These are phyloP conservation scores for Sarcophaga variegata DNA, from an alignment of 2,888 invertebrate genomes.

Conservation along the genomic window DNA sequence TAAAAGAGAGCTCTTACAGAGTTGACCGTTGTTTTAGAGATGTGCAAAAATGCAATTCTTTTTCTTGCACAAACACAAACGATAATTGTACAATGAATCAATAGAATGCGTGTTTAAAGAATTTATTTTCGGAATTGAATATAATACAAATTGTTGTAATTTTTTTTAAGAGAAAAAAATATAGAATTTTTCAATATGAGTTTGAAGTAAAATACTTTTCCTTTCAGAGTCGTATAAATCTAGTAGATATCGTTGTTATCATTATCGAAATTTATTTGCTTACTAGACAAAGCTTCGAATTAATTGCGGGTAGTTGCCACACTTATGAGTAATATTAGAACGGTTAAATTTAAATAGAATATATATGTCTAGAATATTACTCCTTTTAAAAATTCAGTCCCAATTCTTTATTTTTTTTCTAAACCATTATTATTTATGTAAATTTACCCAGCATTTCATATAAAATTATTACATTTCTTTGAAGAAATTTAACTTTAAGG, in stretches of 20 bases:
- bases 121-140: neutral
- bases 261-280: neutral
- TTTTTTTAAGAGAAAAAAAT: too few relatives aligned
- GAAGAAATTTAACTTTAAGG: neutral
- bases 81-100: neutral
- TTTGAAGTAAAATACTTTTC: neutral
- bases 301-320: too few relatives aligned
- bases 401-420: too few relatives aligned
- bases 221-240: neutral
- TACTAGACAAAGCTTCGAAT: too few relatives aligned
- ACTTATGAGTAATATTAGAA: too few relatives aligned
- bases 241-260: neutral
- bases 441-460: too few relatives aligned
- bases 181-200: neutral
- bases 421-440: too few relatives aligned
- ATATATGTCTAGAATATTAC: too few relatives aligned
- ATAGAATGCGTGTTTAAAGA: neutral
- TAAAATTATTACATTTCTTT: too few relatives aligned
- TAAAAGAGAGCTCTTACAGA: slow-evolving; percentile 49
- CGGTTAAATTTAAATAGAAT: too few relatives aligned
- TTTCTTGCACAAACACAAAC: slow-evolving; percentile 8
- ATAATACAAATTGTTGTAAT: neutral
- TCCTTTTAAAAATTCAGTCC: too few relatives aligned
- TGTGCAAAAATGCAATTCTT: slow-evolving; percentile 42
- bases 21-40: slow-evolving; percentile 43